phyloP scores from a whole-genome alignment of 2,888 invertebrate species.

The Cordilura impudica region DNA sequence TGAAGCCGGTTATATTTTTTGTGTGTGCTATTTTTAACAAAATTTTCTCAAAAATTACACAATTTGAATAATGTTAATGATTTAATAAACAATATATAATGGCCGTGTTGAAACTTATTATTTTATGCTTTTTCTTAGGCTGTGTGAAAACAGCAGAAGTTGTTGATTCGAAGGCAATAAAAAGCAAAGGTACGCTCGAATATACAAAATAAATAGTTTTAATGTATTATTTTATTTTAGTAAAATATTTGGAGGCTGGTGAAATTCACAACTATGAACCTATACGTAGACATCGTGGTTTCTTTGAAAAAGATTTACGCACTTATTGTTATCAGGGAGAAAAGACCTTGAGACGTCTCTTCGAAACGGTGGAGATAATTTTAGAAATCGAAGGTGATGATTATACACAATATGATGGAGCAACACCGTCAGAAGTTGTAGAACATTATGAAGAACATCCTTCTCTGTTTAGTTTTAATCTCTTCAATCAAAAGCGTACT shows the following conservation, averaged over 20 bases:
- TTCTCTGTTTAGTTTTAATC: constrained; percentile 84
- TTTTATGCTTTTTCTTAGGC: neutral
- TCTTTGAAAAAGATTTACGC: constrained; percentile 77
- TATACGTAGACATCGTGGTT: constrained; percentile 59
- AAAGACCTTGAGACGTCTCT: constrained; percentile 83
- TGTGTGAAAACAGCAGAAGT: neutral
- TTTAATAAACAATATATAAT: constrained; percentile 13
- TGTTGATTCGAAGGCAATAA: neutral
- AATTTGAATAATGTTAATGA: neutral
- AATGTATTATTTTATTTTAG: constrained; percentile 27
- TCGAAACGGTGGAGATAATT: constrained; percentile 84
- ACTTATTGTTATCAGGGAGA: constrained; percentile 86
- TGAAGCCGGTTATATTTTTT: neutral
- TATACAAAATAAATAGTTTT: neutral
- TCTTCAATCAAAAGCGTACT: constrained; percentile 82
- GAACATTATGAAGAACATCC: constrained; percentile 83
- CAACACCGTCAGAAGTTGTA: constrained; percentile 82
- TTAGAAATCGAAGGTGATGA: constrained; percentile 83
- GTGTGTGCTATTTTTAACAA: neutral
- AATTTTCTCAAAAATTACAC: constrained; percentile 7
- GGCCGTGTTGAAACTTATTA: constrained; percentile 2
- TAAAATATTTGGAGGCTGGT: constrained; percentile 67
- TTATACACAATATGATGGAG: constrained; percentile 85
- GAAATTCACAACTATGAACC: constrained; percentile 65
- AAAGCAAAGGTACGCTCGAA: constrained; percentile 10